Base-by-base conservation (phyloP, 2,888 invertebrate species). In the Scotopteryx bipunctaria region DNA sequence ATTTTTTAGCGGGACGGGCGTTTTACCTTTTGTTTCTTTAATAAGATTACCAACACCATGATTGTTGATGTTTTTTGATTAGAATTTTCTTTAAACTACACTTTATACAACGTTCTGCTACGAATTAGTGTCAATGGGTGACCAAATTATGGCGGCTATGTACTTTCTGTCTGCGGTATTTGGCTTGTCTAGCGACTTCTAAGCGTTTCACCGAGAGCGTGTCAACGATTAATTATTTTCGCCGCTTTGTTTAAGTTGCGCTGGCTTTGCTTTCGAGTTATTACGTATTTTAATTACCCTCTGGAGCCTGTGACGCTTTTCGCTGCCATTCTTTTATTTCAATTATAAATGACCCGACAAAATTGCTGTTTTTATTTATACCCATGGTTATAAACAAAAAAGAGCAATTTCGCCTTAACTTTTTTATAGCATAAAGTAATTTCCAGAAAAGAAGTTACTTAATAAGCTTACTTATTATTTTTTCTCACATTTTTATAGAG, bases 231-330 rank as follows among this genome's bases (percentile, higher is more conserved):
- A 81, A 82, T 86, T 83, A 81, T 82, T 83, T 83, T 81, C 73
- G 73, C 69, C 77, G 80, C 79, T 82, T 83, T 85, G 78, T 83
- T 86, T 83, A 78, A 83, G 76, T 86, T 81, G 76, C 74, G 78
- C 76, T 80, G 78, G 81, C 81, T 82, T 77, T 76, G 77, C 78
- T 83, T 82, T 78, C 67, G 75, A 77, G 79, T 83, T 83, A 81
- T 83, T 82, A 81, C 76, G 75, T 78, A 80, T 83, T 86, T 84
- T 83, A 85, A 87, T 87, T 85, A 76, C 76, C 77, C 69, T 68
- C 67, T 63, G 64, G 70, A 70, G 70, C 69, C 67, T 69, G 64
- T 60, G 69, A 68, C 66, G 67, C 65, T 76, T 79, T 73, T 75
- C 55, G 66, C 59, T 52, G 67, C 63, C 64, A 65, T 76, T 72